Evolutionary conservation across 2,797 vertebrate species (phyloP).

Genomic region (Hoplostethus mediterraneus): DNA sequence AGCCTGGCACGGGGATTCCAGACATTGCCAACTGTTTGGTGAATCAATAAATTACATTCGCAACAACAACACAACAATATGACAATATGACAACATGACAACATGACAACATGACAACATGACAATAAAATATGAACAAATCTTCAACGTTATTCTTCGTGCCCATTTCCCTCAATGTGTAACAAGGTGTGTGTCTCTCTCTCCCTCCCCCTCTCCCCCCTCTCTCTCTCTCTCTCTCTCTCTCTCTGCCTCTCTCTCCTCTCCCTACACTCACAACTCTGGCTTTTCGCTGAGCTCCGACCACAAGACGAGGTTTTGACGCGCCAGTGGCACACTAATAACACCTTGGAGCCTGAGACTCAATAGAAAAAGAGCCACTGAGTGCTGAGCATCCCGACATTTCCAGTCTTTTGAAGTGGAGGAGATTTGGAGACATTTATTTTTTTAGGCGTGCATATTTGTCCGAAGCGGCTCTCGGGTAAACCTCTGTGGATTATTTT

Average conservation of each 20-base stretch:
- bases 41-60: slow-evolving; percentile 11
- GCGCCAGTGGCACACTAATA: slow-evolving; percentile 39
- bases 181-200: slow-evolving; percentile 9
- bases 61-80: no score
- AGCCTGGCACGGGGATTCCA: no score
- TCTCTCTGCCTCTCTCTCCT: slow-evolving; percentile 10
- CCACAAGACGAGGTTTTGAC: slow-evolving; percentile 52
- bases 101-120: no score
- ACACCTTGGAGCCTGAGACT: slow-evolving; percentile 43
- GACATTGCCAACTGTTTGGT: not conserved
- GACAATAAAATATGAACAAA: no score
- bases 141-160: slow-evolving; percentile 9
- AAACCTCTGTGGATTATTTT: slow-evolving; percentile 60
- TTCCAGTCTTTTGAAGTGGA: slow-evolving; percentile 4
- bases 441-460: not conserved
- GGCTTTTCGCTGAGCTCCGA: slow-evolving; percentile 27
- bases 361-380: slow-evolving; percentile 52
- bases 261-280: slow-evolving; percentile 45
- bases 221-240: not conserved
- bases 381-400: slow-evolving; percentile 28
- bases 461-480: not conserved
- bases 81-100: no score
- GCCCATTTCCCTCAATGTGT: slow-evolving; percentile 1
- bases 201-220: not conserved
- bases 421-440: not conserved